Conservation (phyloP, 2,113 vertebrate species). For the Gorsachius goisagi region DNA sequence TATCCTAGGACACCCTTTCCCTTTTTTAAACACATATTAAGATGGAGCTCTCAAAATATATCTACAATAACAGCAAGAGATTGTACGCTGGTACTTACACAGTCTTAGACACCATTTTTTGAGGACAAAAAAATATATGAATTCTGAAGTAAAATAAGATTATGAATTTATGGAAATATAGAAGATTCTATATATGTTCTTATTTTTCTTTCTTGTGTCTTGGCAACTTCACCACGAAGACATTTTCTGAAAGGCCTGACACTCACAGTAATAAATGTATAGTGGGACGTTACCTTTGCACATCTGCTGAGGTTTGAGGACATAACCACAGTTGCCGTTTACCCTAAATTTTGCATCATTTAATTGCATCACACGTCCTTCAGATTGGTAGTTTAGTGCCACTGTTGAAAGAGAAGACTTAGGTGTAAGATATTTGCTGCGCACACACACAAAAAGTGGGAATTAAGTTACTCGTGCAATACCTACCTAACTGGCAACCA, state of each 20-base stretch:
- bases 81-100: not conserved
- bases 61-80: not conserved
- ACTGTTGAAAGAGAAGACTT: conserved; percentile 73
- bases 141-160: not conserved
- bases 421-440: not conserved
- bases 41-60: not conserved
- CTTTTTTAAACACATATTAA: not conserved
- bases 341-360: conserved; percentile 95
- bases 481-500: conserved; percentile 92
- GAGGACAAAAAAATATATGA: not conserved
- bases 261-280: not conserved
- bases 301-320: conserved; percentile 95
- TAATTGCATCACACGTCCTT: conserved; percentile 96
- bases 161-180: not conserved
- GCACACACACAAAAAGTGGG: not conserved
- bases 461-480: not conserved
- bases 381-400: conserved; percentile 96
- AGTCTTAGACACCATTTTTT: not conserved
- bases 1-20: not conserved
- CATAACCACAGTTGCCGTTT: conserved; percentile 92
- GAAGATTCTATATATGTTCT: not conserved
- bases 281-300: conserved; percentile 85
- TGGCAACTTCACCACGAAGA: not conserved
- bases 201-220: not conserved
- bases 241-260: not conserved